A percentile compares a stretch with the other conserved stretches of the same genome.
Evolutionary conservation across 2,113 vertebrate species (phyloP).

Genomic region (Scolopax mira): DNA sequence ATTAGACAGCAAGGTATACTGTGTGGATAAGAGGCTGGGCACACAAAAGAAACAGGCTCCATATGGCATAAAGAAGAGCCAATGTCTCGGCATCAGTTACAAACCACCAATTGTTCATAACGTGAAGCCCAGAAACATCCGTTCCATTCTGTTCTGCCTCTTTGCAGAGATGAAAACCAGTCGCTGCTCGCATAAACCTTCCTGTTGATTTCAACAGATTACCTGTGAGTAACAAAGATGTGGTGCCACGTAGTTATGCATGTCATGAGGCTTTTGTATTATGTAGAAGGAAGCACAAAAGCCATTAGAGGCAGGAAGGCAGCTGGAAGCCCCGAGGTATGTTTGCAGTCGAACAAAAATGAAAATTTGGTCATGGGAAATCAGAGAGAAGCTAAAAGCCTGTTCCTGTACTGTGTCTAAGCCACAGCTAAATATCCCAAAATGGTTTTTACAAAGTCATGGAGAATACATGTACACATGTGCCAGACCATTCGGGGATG

Average conservation of each 20-base stretch:
- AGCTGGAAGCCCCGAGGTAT: background rate
- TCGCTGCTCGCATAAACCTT: background rate
- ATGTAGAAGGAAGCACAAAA: background rate
- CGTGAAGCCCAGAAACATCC: background rate
- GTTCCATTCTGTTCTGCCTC: background rate
- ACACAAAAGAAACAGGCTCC: background rate
- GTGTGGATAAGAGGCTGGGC: background rate
- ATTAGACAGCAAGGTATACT: background rate
- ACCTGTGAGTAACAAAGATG: background rate
- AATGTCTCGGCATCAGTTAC: rapidly evolving
- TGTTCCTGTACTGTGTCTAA: background rate
- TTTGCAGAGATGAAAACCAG: background rate
- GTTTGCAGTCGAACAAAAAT: background rate
- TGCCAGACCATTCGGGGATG: background rate
- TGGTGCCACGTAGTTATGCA: rapidly evolving
- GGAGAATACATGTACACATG: background rate
- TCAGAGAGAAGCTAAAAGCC: background rate
- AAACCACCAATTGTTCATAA: background rate
- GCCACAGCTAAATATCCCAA: background rate
- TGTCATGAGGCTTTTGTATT: background rate
- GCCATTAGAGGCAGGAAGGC: constrained; percentile 15
- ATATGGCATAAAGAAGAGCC: background rate
- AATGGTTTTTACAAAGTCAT: background rate
- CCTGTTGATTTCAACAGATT: background rate
- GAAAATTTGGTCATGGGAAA: background rate